Evolutionary conservation across 2,113 vertebrate genomes (phyloP).

Genomic region (Rallus limicola): DNA sequence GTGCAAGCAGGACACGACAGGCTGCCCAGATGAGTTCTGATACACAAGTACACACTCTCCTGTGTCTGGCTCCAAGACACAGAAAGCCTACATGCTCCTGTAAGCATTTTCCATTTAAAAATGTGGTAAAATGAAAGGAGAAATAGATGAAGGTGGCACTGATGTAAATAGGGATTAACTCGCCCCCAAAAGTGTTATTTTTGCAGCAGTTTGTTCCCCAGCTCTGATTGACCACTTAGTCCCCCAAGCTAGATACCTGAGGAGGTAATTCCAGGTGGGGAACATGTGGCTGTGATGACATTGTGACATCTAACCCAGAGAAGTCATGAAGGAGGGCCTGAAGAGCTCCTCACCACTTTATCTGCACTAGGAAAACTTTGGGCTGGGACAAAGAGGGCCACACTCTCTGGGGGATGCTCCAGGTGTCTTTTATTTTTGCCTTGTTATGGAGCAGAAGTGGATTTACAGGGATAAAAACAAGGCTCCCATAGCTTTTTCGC

Average conservation of each 20-base stretch:
- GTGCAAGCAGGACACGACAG: not conserved
- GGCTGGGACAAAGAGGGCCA: not conserved
- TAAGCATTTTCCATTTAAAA: not conserved
- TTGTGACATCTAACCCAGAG: not conserved
- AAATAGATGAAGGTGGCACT: not conserved
- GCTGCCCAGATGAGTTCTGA: not conserved
- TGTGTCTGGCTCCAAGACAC: not conserved
- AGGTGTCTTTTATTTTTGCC: not conserved
- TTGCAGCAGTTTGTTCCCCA: not conserved
- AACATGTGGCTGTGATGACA: not conserved
- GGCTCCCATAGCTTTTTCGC: not conserved
- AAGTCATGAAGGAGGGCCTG: not conserved
- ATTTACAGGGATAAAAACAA: not conserved
- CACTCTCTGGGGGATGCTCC: not conserved
- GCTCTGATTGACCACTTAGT: not conserved
- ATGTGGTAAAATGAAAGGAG: not conserved
- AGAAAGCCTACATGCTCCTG: not conserved
- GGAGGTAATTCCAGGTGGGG: too few relatives aligned
- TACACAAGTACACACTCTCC: fast-evolving
- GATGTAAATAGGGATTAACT: not conserved
- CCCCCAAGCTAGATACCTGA: not conserved
- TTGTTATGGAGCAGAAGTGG: not conserved
- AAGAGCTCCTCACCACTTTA: not conserved
- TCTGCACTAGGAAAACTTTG: not conserved
- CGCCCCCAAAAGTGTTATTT: not conserved